Base-by-base conservation (phyloP, 2,113 vertebrate genomes). In the Dendropsophus ebraccatus region DNA sequence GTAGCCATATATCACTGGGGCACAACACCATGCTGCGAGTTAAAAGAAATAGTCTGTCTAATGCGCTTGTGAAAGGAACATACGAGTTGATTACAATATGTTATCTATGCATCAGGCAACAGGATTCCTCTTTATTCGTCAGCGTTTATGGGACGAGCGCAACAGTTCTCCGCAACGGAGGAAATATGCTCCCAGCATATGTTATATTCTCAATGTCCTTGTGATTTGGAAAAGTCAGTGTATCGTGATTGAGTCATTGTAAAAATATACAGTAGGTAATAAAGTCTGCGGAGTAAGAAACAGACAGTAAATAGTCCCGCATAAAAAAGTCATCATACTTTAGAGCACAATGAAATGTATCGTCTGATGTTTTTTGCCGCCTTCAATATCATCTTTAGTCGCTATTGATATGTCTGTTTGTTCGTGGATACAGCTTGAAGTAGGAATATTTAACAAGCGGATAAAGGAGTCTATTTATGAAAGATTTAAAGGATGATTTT, bases 21-120 rank as follows among this genome's bases (percentile, higher is more conserved):
- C 70, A 74, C 77, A 74, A 37, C 78, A 8, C 67, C 85, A 81
- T 62, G 85, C 85, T 87, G 85, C 6, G 77, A 70, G 25, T 81
- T 73, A 74, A 81, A 81, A 74, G 85, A n/a, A 70, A 87, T 62
- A 47, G 67, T 74, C 85, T 62, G 67, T 81, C 85, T 87, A 81
- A 87, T 87, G 72, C 50, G 77, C 85, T 58, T 62, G 67, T 74
- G 85, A 87, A 74, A 47, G 25, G 60, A 81, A 79, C 85, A 62
- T 60, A 81, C 85, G 23, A 73, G 77, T 81, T 87, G 85, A 87
- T 87, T 87, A 87, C 85, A 87, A 87, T 87, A 87, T 87, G 85
- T 87, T 87, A 87, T 87, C 65, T 73, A 72, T 81, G 58, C 79
- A 62, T 87, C 77, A 87, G 85, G 52, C 85, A 35, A 81, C 85